Base-by-base conservation (phyloP, 1,140 invertebrate genomes). In the Brachionus angularis region DNA sequence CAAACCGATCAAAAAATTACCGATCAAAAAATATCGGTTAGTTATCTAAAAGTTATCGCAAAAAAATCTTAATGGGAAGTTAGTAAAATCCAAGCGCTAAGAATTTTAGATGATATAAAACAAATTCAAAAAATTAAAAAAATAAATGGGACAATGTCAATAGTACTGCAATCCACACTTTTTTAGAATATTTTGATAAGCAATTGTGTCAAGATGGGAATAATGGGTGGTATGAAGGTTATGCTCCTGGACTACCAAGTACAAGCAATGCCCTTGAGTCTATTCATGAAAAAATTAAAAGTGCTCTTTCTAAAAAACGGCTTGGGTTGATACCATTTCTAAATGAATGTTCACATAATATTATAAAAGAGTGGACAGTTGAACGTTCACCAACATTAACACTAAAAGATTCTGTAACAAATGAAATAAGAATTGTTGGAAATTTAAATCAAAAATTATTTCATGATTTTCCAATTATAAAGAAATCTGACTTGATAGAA, bases 371-470 rank as follows among this genome's bases (percentile, higher is more conserved):
- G 29, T 52, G 49, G 49, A 29, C 49, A 52, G 29, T 27, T 29
- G 49, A 52, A 52, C 49, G 49, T 52, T 21, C 49, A 29, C 49
- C 49, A 29, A 52, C 49, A 27, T 52, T 52, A 27, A 7, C 25
- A 29, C 29, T 52, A 27, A 27, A 7, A 12, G 49, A 52, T 52
- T 10, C 23, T 7, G 49, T 29, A 52, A 52, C 49, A 29, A 29
- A 52, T 52, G 23, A 52, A 14, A 14, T 27, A 29, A 21, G n/a
- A 52, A 27, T 52, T 14, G 49, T 52, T 52, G 23, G 29, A 3
- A 52, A 52, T 14, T 52, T 52, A 52, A 52, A 52, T 52, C 49
- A 52, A 52, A 52, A 52, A 52, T 29, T 52, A 52, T 52, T 52
- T 52, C 29, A 52, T 29, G 49, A 52, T 29, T 52, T 52, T 52